These are phyloP conservation scores for Andrena praecox DNA, from an alignment of 2,888 invertebrate genomes.

Conservation along the genomic window DNA sequence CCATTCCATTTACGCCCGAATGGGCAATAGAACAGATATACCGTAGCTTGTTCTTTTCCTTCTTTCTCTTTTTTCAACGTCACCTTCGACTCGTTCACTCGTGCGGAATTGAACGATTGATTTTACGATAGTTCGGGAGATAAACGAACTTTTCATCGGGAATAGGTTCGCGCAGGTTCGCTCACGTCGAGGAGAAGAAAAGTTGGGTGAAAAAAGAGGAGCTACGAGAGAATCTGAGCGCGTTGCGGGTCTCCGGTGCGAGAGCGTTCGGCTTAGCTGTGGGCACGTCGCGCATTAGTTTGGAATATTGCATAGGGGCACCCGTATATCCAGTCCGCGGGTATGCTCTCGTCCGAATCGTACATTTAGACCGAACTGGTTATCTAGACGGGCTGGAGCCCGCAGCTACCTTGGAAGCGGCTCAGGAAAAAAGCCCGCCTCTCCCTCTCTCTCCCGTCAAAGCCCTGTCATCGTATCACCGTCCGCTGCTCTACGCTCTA, in stretches of 20 bases:
- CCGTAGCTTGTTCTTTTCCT: too few relatives aligned
- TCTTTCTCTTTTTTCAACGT: too few relatives aligned
- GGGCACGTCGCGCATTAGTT: slow-evolving; percentile 76
- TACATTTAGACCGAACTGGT: slow-evolving; percentile 78
- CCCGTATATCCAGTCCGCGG: slow-evolving; percentile 79
- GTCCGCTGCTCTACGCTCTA: background rate
- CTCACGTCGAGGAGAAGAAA: background rate
- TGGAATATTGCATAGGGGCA: slow-evolving; percentile 79
- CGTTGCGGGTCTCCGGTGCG: slow-evolving; percentile 45
- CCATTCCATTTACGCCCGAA: background rate
- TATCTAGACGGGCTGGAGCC: slow-evolving; percentile 79
- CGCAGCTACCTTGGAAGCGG: slow-evolving; percentile 78
- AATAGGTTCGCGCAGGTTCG: too few relatives aligned
- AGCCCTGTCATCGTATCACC: slow-evolving; percentile 53
- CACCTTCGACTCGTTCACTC: too few relatives aligned
- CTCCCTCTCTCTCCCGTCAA: slow-evolving; percentile 61
- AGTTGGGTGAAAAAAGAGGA: too few relatives aligned
- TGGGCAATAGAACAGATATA: too few relatives aligned
- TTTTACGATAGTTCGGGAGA: too few relatives aligned
- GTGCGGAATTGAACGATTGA: too few relatives aligned
- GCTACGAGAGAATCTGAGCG: slow-evolving; percentile 2
- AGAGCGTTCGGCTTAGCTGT: slow-evolving; percentile 64
- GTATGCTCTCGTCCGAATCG: slow-evolving; percentile 75
- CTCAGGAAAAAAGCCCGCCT: slow-evolving; percentile 65
- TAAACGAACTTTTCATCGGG: background rate